Conservation (phyloP, 2,113 vertebrate species). For the Pseudorectes ferrugineus region DNA sequence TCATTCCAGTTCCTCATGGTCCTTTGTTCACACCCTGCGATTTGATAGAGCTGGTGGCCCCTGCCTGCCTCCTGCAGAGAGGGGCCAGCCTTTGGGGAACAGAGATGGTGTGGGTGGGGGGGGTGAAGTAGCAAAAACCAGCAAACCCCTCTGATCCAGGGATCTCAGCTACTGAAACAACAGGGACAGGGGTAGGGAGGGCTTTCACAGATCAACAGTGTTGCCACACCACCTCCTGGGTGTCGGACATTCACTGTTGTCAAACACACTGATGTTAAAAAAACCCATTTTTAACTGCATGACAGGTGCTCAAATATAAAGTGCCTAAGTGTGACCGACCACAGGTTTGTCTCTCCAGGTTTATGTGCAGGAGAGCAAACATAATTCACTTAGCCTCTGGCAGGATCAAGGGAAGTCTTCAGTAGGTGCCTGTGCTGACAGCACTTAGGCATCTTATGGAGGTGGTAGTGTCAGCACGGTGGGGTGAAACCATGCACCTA, state of each 20-base stretch:
- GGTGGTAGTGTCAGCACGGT: not conserved
- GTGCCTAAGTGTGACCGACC: not conserved
- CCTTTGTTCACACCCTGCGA: not conserved
- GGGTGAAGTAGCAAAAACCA: not conserved
- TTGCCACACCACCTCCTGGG: not conserved
- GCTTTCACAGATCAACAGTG: not conserved
- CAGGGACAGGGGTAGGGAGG: not conserved
- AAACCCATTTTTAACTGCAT: not conserved
- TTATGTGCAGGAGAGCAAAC: not conserved
- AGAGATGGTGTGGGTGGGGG: not conserved
- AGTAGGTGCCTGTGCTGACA: not conserved
- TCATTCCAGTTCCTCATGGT: not conserved
- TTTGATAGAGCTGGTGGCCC: rapidly evolving
- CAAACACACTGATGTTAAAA: not conserved
- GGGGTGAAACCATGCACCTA: not conserved
- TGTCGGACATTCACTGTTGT: not conserved
- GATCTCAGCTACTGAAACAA: not conserved
- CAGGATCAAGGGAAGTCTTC: not conserved
- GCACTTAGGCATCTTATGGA: not conserved
- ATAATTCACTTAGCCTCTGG: not conserved
- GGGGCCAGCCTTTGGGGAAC: not conserved
- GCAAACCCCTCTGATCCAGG: not conserved
- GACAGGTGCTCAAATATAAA: not conserved
- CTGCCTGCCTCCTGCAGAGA: not conserved
- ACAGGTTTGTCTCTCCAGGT: not conserved